These are phyloP conservation scores for Noctilio leporinus DNA, from an alignment of 2,113 vertebrate species.

Conservation along the genomic window DNA sequence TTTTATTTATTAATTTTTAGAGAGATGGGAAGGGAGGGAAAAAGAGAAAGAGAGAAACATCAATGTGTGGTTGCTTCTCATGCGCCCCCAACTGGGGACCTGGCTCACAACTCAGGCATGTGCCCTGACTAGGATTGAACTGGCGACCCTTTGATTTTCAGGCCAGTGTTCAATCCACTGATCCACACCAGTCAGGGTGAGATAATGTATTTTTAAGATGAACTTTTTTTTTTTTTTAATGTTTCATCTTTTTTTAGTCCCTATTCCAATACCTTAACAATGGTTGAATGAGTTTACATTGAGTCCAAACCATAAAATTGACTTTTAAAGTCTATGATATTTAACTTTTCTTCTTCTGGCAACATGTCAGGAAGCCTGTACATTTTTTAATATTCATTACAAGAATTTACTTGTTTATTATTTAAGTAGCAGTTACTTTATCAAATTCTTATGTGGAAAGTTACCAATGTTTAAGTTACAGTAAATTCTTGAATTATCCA, in stretches of 20 bases:
- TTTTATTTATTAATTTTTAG: too few relatives aligned
- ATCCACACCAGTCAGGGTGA: too few relatives aligned
- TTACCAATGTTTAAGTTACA: not conserved
- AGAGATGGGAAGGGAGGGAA: too few relatives aligned
- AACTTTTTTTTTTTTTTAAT: not conserved
- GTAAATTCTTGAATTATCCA: not conserved
- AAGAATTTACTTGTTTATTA: not conserved
- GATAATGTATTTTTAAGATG: not conserved
- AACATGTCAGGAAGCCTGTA: not conserved
- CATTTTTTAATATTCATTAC: not conserved
- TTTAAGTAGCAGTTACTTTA: not conserved
- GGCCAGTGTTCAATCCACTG: too few relatives aligned
- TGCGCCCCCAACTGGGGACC: too few relatives aligned
- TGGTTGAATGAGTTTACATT: not conserved
- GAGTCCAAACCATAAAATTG: not conserved
- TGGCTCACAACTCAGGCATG: too few relatives aligned
- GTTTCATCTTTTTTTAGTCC: not conserved
- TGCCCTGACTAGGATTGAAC: too few relatives aligned
- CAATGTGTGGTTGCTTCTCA: too few relatives aligned
- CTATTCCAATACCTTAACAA: not conserved
- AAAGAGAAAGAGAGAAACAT: too few relatives aligned
- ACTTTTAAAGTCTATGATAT: not conserved
- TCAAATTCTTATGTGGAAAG: not conserved
- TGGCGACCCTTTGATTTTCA: too few relatives aligned
- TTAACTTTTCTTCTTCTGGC: not conserved